phyloP scores from a whole-genome alignment of 1,140 invertebrate species.

The Heliconius himera region DNA sequence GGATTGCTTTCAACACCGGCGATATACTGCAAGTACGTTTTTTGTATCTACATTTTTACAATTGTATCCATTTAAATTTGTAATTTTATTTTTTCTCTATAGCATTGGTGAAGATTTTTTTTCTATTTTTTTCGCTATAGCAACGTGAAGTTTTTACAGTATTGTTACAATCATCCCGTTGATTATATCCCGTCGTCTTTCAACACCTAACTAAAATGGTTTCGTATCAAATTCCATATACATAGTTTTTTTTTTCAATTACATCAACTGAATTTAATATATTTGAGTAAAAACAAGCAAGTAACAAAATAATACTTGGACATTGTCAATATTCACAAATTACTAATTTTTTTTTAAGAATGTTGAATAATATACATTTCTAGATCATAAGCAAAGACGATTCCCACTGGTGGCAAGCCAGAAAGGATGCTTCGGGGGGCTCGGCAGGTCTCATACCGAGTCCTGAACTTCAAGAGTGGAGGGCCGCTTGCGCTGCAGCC shows the following conservation, averaged over 20 bases:
- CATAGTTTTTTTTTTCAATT: too few relatives aligned
- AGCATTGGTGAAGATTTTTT: constrained; percentile 2
- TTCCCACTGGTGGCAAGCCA: constrained; percentile 99
- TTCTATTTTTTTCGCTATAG: background rate
- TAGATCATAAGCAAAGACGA: constrained; percentile 99
- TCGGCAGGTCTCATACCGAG: constrained; percentile 99
- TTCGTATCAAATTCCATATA: too few relatives aligned
- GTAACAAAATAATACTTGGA: too few relatives aligned
- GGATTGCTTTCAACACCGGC: constrained; percentile 97
- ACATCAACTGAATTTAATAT: too few relatives aligned
- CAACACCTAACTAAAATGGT: too few relatives aligned
- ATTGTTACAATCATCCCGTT: background rate
- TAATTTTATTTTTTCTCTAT: constrained; percentile 23
- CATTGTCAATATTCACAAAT: too few relatives aligned
- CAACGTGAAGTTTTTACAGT: background rate
- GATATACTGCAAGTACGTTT: constrained; percentile 94
- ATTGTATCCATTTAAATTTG: constrained; percentile 19
- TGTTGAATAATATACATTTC: constrained; percentile 41
- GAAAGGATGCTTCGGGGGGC: constrained; percentile 93
- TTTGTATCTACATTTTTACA: constrained; percentile 19
- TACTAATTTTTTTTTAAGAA: too few relatives aligned
- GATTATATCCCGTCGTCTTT: too few relatives aligned
- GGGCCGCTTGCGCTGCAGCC: constrained; percentile 95
- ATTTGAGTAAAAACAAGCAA: too few relatives aligned
- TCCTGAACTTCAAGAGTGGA: constrained; percentile 98